Evolutionary conservation across 2,888 invertebrate species (phyloP).

Genomic region (Nomada ferruginata): DNA sequence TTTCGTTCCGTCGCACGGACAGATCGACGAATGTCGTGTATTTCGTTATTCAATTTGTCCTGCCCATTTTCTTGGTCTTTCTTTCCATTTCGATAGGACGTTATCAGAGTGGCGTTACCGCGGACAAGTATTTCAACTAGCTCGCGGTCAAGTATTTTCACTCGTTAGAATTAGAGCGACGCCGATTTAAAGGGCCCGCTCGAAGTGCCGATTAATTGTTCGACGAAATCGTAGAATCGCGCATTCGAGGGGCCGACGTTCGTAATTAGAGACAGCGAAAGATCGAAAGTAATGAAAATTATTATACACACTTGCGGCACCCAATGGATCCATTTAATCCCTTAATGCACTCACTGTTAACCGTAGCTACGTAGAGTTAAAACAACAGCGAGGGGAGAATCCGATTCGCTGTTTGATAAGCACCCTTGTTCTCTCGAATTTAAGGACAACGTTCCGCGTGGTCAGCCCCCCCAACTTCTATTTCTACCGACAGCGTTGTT

Average conservation of each 20-base stretch:
- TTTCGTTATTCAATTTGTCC: neutral
- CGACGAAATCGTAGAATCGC: neutral
- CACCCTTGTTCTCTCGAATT: constrained; percentile 34
- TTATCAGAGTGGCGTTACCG: neutral
- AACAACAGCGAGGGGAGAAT: constrained; percentile 6
- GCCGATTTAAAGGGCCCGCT: constrained; percentile 26
- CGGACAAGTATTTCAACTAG: constrained; percentile 6
- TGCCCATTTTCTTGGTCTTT: neutral
- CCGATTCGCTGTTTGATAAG: constrained; percentile 1
- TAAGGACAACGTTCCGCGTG: constrained; percentile 39
- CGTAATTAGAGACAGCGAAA: neutral
- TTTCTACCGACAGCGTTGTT: neutral
- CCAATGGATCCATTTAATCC: constrained; percentile 35
- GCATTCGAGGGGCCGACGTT: neutral
- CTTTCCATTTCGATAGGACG: neutral
- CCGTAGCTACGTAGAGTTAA: constrained; percentile 14
- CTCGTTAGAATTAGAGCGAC: constrained; percentile 17
- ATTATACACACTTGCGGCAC: constrained; percentile 4
- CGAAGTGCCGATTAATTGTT: constrained; percentile 13
- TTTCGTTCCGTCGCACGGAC: neutral
- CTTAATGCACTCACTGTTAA: constrained; percentile 12
- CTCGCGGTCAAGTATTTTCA: constrained; percentile 25
- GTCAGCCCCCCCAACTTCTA: constrained; percentile 48
- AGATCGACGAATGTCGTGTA: too few relatives aligned
- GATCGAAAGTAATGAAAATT: constrained; percentile 2